Conservation (phyloP, 2,797 vertebrate species). For the Lutjanus campechanus region DNA sequence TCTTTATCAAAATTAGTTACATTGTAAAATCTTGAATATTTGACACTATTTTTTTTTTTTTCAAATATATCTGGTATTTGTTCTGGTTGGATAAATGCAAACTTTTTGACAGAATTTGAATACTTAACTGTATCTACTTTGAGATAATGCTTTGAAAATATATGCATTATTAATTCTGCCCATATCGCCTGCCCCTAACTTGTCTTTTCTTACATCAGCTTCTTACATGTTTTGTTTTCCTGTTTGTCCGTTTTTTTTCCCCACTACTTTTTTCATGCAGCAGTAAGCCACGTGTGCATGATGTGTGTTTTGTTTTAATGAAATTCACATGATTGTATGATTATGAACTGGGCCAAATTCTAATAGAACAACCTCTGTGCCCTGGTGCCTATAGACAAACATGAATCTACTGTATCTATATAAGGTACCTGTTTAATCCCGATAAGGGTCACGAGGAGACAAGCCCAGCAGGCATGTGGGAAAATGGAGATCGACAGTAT, state of each 20-base stretch:
- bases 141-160: neutral
- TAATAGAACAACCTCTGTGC: neutral
- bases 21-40: neutral
- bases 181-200: neutral
- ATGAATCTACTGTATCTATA: neutral
- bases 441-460: neutral
- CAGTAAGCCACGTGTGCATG: constrained; percentile 30
- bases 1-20: too few species aligned
- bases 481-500: constrained; percentile 5
- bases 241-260: constrained; percentile 13
- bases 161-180: neutral
- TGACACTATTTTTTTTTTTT: neutral
- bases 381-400: neutral
- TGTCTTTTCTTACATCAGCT: constrained; percentile 4
- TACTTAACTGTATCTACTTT: neutral
- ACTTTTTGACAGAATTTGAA: neutral
- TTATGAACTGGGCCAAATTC: neutral
- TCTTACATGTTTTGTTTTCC: constrained; percentile 14
- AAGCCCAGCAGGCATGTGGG: neutral
- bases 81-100: neutral
- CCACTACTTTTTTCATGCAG: neutral
- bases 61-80: neutral
- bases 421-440: neutral
- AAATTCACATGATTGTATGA: constrained; percentile 10
- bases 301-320: constrained; percentile 12